Percentiles rank a stretch among this genome's conserved stretches.
phyloP scores from a whole-genome alignment of 92 coral and sea anemone species.

The Heteractis magnifica region DNA sequence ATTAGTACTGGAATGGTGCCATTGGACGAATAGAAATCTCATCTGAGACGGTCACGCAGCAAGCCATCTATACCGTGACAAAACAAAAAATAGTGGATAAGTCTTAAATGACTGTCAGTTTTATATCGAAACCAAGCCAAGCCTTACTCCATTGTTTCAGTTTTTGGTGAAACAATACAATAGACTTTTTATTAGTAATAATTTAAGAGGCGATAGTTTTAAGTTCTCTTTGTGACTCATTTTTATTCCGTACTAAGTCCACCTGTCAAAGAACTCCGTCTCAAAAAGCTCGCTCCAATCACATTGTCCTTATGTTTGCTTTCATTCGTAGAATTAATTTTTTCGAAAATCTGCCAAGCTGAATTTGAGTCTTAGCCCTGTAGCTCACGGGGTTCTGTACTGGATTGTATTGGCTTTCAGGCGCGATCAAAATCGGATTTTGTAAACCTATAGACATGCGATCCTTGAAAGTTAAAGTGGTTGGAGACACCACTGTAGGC shows the following conservation, averaged over 20 bases:
- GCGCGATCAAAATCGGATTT: not conserved
- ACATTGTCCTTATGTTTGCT: not conserved
- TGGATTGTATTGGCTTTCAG: not conserved
- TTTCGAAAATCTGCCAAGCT: not conserved
- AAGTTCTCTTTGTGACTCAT: not conserved
- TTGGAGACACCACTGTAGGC: slow-evolving; percentile 86
- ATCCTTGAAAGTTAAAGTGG: slow-evolving; percentile 70
- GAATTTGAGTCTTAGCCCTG: not conserved
- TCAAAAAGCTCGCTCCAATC: not conserved
- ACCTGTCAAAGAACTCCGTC: not conserved
- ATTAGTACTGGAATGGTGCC: no score
- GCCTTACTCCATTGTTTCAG: no score
- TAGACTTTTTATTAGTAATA: no score
- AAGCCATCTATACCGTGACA: not conserved
- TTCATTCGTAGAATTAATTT: not conserved
- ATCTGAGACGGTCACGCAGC: not conserved
- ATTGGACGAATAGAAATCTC: no score
- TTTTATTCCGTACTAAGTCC: not conserved
- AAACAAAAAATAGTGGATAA: not conserved
- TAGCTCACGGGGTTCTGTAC: not conserved
- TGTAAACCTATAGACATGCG: slow-evolving; percentile 36
- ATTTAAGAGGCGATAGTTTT: no score
- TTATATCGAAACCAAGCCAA: no score
- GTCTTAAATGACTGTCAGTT: no score
- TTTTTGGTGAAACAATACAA: no score